Evolutionary conservation across 2,888 invertebrate genomes (phyloP), one percentile per base, ranked within the genome.

Genomic region (Erebia ligea): DNA sequence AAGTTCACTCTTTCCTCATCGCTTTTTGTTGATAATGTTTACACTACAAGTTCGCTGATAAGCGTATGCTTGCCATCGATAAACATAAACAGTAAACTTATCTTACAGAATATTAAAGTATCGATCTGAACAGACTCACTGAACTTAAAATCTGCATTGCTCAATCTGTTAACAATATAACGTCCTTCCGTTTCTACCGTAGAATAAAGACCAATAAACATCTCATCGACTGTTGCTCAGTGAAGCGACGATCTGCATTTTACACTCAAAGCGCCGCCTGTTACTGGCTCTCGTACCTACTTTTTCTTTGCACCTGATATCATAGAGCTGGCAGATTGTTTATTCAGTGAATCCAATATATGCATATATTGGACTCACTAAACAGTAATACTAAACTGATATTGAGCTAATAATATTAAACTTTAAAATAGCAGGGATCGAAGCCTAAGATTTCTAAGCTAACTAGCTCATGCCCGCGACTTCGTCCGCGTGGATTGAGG

Each of bases 231-330:
- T 80, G 88, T 85, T 84, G 85, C 82, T 89, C 88, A 86, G 82
- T 80, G 84, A 78, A 84, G 84, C 85, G 82, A 83, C 83, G 82
- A 89, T 89, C 87, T 90, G 85, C 88, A 90, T 89, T 90, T 90
- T 89, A 89, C 88, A 87, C 86, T 85, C 82, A 80, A 79, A 80
- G 82, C 83, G 34, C 5, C 34, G 34, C 34, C 6, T 79, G 84
- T 21, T 86, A 83, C 85, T 80, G 80, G 80, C 42, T 78, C 73
- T 75, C 77, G 78, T 80, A 81, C 81, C 86, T 85, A 86, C 82
- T 83, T 82, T 84, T 86, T 86, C 87, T 84, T 86, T 88, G 86
- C 86, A 81, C 79, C 79, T 78, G 79, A 77, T 79, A 77, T 78
- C 74, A 75, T 77, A 77, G 78, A 77, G 78, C 80, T 81, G 77